These are phyloP conservation scores for Enteromius radiatus DNA, from an alignment of 2,797 vertebrate genomes.

Conservation along the genomic window DNA sequence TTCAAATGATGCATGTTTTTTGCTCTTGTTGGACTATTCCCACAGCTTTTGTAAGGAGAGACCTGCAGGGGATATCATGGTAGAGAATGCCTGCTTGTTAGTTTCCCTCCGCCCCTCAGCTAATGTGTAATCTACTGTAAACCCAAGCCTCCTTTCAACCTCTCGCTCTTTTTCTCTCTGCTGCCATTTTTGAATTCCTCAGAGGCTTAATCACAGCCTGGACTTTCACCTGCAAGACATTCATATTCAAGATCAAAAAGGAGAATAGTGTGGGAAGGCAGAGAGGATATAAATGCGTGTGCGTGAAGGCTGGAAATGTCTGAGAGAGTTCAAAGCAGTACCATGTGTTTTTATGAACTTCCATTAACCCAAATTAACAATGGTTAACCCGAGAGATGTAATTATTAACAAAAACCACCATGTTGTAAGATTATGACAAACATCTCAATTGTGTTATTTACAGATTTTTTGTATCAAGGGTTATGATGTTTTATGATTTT, in stretches of 20 bases:
- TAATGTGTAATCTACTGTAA: slow-evolving; percentile 61
- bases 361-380: slow-evolving; percentile 34
- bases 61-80: slow-evolving; percentile 40
- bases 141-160: slow-evolving; percentile 38
- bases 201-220: slow-evolving; percentile 54
- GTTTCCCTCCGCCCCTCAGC: slow-evolving; percentile 50
- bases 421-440: slow-evolving; percentile 27
- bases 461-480: slow-evolving; percentile 16
- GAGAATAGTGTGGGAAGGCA: not conserved
- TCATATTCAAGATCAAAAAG: slow-evolving; percentile 52
- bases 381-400: slow-evolving; percentile 56
- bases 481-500: slow-evolving; percentile 9
- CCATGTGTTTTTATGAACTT: slow-evolving; percentile 3
- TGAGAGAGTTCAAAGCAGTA: not conserved
- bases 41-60: slow-evolving; percentile 43
- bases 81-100: slow-evolving; percentile 48
- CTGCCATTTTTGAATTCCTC: slow-evolving; percentile 59
- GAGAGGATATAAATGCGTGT: not conserved
- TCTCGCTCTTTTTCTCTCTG: slow-evolving; percentile 27
- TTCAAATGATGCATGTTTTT: slow-evolving; percentile 1
- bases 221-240: slow-evolving; percentile 57
- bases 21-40: slow-evolving; percentile 37
- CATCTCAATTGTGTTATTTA: slow-evolving; percentile 21
- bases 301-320: slow-evolving; percentile 18
- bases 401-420: slow-evolving; percentile 58